A percentile compares a stretch with the other conserved stretches of the same genome.
Evolutionary conservation across 2,113 vertebrate species (phyloP).

Genomic region (Tupaia chinensis): DNA sequence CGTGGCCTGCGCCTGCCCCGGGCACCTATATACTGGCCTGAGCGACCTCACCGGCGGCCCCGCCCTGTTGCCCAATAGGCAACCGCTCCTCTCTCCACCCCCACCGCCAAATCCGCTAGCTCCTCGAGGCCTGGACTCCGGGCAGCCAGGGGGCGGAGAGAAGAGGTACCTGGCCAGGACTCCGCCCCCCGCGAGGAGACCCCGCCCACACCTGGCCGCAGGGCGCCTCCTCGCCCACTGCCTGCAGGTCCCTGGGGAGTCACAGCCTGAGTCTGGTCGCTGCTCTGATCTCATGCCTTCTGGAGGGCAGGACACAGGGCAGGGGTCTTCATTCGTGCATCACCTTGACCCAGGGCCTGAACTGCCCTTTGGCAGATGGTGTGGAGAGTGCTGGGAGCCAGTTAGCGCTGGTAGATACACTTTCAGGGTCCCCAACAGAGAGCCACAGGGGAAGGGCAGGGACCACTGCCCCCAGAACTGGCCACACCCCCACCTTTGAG

Average conservation of each 20-base stretch:
- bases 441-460: background rate
- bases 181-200: background rate
- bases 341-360: background rate
- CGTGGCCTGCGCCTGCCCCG: background rate
- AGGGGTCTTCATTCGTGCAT: background rate
- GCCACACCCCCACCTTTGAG: background rate
- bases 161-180: too few species aligned
- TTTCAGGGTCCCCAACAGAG: too few species aligned
- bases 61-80: conserved; percentile 53
- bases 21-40: conserved; percentile 59
- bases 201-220: background rate
- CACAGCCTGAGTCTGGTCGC: too few species aligned
- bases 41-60: background rate
- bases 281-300: background rate
- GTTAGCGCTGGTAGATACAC: too few species aligned
- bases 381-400: background rate
- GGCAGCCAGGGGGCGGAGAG: background rate
- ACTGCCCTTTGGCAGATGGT: background rate
- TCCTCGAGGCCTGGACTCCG: background rate
- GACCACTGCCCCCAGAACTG: background rate
- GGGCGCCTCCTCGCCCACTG: background rate
- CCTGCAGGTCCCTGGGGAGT: background rate
- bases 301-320: background rate
- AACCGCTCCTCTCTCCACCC: too few species aligned
- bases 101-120: background rate